Conservation (phyloP, 2,113 vertebrate species). For the Pycnonotus jocosus region DNA sequence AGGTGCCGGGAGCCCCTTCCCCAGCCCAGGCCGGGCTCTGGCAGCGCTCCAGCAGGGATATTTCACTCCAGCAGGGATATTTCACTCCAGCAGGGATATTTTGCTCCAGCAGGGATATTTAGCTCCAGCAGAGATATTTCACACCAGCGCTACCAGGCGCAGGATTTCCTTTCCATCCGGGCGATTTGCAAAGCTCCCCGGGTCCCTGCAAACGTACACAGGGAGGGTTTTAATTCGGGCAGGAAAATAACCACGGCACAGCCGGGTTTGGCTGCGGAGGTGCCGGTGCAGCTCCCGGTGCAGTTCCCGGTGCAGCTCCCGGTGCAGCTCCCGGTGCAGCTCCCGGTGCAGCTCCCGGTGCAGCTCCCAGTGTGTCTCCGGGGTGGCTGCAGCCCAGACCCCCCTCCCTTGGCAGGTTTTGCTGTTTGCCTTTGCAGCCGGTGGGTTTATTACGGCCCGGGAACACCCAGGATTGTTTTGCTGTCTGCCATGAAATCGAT, state of each 20-base stretch:
- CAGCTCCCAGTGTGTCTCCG: background rate
- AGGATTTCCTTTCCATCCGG: background rate
- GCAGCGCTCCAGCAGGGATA: background rate
- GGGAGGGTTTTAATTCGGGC: background rate
- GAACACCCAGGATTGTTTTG: slow-evolving; percentile 13
- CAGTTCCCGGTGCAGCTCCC: background rate
- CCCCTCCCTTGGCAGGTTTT: background rate
- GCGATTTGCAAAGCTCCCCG: background rate
- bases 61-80: background rate
- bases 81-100: slow-evolving; percentile 20
- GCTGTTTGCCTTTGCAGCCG: slow-evolving; percentile 24
- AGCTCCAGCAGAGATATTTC: slow-evolving; percentile 16
- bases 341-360: background rate
- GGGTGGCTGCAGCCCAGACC: background rate
- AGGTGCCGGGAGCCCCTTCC: background rate
- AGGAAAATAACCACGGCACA: background rate
- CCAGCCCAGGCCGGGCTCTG: background rate
- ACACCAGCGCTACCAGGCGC: background rate
- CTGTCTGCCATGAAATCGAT: slow-evolving; percentile 56
- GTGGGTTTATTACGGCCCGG: background rate
- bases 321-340: background rate
- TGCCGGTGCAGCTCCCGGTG: background rate
- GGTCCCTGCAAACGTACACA: background rate
- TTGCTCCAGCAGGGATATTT: slow-evolving; percentile 15
- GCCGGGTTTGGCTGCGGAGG: background rate